Evolutionary conservation across 2,113 vertebrate species (phyloP), one percentile per base, ranked within the genome.

Genomic region (Pedetes capensis): DNA sequence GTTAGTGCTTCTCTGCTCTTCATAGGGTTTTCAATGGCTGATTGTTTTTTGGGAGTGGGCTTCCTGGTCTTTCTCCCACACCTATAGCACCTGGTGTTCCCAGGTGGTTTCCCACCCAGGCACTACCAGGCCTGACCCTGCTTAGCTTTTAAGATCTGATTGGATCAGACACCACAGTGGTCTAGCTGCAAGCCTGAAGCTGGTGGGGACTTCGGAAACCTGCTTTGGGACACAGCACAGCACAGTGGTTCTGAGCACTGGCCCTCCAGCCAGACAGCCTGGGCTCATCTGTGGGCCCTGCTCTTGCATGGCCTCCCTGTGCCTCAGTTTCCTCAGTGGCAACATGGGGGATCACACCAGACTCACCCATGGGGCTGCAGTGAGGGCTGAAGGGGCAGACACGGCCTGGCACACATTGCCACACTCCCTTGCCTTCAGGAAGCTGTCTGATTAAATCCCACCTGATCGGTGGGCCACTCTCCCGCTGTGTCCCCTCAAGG

Each of bases 241-340:
- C 55, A 29, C 0, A 5, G 20, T 25, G 3, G 1, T 29, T 63
- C 51, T 44, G 61, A 63, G 59, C 29, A 5, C n/a, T 0, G 55
- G 69, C 34, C 18, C 23, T 37, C 5, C 0, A 69, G 64, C n/a
- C 39, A 71, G 81, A 10, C 4, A 2, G n/a, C 9, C 10, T 32
- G 25, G 49, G 37, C 27, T 49, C 29, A 29, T 14, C 32, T 34
- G 0, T 2, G 37, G 53, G 59, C 0, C 0, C 72, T n/a, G 37
- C 72, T 5, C 1, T 27, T 34, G 5, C 16, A 27, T 8, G 23
- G 32, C 23, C 6, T 51, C 32, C 47, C 27, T 11, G 25, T 32
- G 51, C 68, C 63, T 95, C 51, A 23, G 69, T 78, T 53, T 75
- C 53, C 81, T 78, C 47, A 9, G 34, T 3, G 75, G 16, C 47